phyloP scores from a whole-genome alignment of 2,113 vertebrate genomes.

The Mormyrus lacerda region DNA sequence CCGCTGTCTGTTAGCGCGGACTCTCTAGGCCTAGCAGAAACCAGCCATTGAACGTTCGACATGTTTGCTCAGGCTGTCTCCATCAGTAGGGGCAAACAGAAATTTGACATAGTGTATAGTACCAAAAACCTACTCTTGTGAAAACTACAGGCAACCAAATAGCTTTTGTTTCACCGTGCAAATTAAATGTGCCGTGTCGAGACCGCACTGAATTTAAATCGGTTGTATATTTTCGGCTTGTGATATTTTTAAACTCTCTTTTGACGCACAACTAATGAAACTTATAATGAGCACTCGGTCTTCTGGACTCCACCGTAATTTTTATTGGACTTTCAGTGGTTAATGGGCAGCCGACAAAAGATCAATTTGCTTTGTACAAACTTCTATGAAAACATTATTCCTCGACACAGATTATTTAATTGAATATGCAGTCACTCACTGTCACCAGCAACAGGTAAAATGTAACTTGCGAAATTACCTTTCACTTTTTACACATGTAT shows the following conservation, averaged over 20 bases:
- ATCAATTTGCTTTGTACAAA: neutral
- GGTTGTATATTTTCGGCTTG: neutral
- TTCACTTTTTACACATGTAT: neutral
- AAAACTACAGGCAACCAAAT: neutral
- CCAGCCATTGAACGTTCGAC: constrained; percentile 5
- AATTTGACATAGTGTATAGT: neutral
- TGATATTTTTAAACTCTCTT: neutral
- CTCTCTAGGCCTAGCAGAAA: neutral
- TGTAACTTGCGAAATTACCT: neutral
- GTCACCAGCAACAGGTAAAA: neutral
- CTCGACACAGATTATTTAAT: neutral
- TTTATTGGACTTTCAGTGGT: neutral
- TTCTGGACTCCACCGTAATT: neutral
- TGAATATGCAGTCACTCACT: neutral
- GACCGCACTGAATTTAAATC: neutral
- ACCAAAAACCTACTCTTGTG: neutral
- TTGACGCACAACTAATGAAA: neutral
- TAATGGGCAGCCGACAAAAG: neutral
- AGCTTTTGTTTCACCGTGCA: neutral
- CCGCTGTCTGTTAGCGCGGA: neutral
- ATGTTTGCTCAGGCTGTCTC: neutral
- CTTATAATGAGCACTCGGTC: no score
- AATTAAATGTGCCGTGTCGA: neutral
- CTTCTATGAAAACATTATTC: neutral
- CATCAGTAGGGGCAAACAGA: neutral